Percentiles rank a stretch among this genome's conserved stretches.
Evolutionary conservation across 2,888 invertebrate species (phyloP).

Genomic region (Celastrina argiolus): DNA sequence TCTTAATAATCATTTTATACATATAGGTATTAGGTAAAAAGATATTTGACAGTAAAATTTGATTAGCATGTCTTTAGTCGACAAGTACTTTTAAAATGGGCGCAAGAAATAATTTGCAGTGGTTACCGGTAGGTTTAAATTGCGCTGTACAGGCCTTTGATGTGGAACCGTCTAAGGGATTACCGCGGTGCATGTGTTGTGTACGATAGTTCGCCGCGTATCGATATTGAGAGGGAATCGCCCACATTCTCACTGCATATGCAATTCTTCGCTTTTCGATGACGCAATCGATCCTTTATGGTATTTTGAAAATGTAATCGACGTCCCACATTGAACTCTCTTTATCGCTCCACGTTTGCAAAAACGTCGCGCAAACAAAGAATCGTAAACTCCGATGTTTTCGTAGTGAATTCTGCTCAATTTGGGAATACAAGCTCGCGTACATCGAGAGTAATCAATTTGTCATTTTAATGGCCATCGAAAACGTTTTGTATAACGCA

Average conservation of each 20-base stretch:
- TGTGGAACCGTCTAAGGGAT: constrained; percentile 27
- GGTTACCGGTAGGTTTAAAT: constrained; percentile 1
- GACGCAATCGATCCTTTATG: neutral
- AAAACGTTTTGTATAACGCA: neutral
- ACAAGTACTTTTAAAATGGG: neutral
- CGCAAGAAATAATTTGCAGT: neutral
- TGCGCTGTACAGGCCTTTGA: constrained; percentile 20
- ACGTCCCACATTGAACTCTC: constrained; percentile 1
- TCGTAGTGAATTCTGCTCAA: neutral
- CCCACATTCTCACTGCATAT: neutral
- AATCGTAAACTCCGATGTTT: neutral
- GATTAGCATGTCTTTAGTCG: neutral
- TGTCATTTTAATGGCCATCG: constrained; percentile 6
- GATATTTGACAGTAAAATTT: too few species aligned
- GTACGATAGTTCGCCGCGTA: constrained; percentile 49
- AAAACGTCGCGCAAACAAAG: neutral
- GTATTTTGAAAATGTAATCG: neutral
- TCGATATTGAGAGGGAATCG: constrained; percentile 32
- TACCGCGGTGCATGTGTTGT: constrained; percentile 39
- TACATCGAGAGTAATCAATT: neutral
- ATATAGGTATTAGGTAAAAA: too few species aligned
- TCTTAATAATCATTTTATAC: too few species aligned
- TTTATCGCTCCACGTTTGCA: neutral
- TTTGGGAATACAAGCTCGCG: neutral
- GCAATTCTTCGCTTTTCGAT: constrained; percentile 7